phyloP scores from a whole-genome alignment of 2,797 vertebrate genomes.

The Synaphobranchus kaupii region DNA sequence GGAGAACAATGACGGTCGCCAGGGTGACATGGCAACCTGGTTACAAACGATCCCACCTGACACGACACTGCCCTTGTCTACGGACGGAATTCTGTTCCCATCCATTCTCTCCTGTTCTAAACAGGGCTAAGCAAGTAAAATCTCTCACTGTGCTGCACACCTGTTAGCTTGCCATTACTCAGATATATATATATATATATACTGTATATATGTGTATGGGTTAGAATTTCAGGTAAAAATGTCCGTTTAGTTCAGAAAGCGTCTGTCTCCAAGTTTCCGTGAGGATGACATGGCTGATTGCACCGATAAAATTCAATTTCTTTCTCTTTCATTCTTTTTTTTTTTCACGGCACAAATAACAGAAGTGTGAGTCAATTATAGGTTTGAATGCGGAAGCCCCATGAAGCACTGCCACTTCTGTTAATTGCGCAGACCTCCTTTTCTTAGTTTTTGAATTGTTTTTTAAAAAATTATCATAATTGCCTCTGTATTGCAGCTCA shows the following conservation, averaged over 20 bases:
- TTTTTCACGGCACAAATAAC: constrained; percentile 28
- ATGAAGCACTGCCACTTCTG: constrained; percentile 35
- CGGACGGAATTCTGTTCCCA: too few relatives aligned
- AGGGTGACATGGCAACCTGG: not conserved
- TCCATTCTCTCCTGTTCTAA: too few relatives aligned
- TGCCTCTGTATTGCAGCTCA: constrained; percentile 53
- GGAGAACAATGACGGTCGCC: not conserved
- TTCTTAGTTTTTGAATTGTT: constrained; percentile 47
- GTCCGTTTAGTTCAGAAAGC: not conserved
- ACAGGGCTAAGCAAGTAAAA: too few relatives aligned
- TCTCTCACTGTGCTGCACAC: too few relatives aligned
- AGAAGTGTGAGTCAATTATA: constrained; percentile 53
- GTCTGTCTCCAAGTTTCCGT: not conserved
- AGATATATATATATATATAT: too few relatives aligned
- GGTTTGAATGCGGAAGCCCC: constrained; percentile 52
- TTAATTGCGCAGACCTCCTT: constrained; percentile 51
- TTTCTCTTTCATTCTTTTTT: not conserved
- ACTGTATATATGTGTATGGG: not conserved
- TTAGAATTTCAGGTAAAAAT: not conserved
- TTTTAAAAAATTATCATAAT: constrained; percentile 50
- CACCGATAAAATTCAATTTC: constrained; percentile 46
- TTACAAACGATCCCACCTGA: not conserved
- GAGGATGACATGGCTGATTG: constrained; percentile 43
- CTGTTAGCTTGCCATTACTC: too few relatives aligned
- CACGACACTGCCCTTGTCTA: not conserved